These are phyloP conservation scores for Bhutanitis thaidina DNA, from an alignment of 2,888 invertebrate species.

Conservation along the genomic window DNA sequence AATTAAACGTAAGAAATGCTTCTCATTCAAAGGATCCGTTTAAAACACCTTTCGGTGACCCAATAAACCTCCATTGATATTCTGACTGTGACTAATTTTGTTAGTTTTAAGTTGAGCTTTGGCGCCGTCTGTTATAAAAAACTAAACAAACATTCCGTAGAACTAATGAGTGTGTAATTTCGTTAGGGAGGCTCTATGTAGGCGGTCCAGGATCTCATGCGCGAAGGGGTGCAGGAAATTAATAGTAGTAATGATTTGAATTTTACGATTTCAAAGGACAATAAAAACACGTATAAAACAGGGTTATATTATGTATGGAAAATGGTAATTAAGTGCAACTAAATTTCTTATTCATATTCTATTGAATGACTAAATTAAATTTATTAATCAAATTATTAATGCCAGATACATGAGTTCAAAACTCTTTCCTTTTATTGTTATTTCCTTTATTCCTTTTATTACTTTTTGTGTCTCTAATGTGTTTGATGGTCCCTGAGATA, in stretches of 20 bases:
- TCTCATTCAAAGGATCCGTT: slow-evolving; percentile 37
- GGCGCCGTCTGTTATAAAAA: slow-evolving; percentile 62
- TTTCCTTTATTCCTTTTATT: too few relatives aligned
- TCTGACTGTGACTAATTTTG: slow-evolving; percentile 69
- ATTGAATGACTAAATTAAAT: too few relatives aligned
- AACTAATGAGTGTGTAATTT: slow-evolving; percentile 76
- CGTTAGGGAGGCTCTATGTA: slow-evolving; percentile 64
- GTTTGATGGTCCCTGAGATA: too few relatives aligned
- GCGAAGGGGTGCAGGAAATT: slow-evolving; percentile 39
- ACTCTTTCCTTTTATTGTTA: too few relatives aligned
- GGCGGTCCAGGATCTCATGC: slow-evolving; percentile 48
- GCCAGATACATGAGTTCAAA: too few relatives aligned
- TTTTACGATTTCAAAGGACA: slow-evolving; percentile 11
- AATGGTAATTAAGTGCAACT: not conserved
- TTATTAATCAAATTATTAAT: too few relatives aligned
- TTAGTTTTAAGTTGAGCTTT: slow-evolving; percentile 61
- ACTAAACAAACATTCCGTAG: slow-evolving; percentile 64
- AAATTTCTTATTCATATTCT: too few relatives aligned
- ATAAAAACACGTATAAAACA: not conserved
- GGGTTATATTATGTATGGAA: not conserved
- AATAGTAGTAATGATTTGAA: slow-evolving; percentile 32
- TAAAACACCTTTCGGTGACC: slow-evolving; percentile 35
- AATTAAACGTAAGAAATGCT: slow-evolving; percentile 32
- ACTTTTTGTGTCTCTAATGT: too few relatives aligned
- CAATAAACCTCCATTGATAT: slow-evolving; percentile 45